These are phyloP conservation scores for Odontomyia ornata DNA, from an alignment of 2,888 invertebrate genomes.

Conservation along the genomic window DNA sequence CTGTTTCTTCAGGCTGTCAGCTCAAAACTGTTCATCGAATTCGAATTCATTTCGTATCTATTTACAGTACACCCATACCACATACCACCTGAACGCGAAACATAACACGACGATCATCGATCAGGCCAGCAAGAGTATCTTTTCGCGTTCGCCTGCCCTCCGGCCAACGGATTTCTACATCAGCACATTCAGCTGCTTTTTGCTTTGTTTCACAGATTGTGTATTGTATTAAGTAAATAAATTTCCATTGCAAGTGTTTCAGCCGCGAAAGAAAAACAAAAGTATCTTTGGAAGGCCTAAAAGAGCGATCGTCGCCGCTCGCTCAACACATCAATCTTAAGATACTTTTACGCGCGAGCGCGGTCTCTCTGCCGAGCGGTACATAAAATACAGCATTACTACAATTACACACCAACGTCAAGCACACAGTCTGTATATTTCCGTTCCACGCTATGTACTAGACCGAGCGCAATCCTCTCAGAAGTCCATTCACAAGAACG, in stretches of 20 bases:
- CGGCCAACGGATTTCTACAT: not conserved
- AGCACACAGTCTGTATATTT: not conserved
- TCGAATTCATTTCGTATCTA: slow-evolving; percentile 20
- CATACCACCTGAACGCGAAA: slow-evolving; percentile 25
- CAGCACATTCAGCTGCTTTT: not conserved
- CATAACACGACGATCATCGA: slow-evolving; percentile 12
- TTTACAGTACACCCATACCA: slow-evolving; percentile 24
- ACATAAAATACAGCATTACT: not conserved
- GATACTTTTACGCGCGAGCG: not conserved
- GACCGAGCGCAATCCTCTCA: not conserved
- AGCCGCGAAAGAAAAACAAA: not conserved
- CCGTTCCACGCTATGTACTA: not conserved
- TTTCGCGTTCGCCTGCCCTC: not conserved
- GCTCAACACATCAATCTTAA: slow-evolving; percentile 2
- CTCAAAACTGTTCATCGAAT: slow-evolving; percentile 35
- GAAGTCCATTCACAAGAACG: not conserved
- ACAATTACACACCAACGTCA: not conserved
- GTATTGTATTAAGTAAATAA: not conserved
- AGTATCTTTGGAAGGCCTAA: not conserved
- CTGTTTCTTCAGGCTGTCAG: slow-evolving; percentile 36
- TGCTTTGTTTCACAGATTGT: not conserved
- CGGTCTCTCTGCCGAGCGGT: not conserved
- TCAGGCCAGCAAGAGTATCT: not conserved
- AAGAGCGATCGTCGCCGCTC: not conserved
- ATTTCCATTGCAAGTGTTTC: not conserved